Conservation (phyloP, 2,797 vertebrate genomes). For the Semaprochilodus insignis region DNA sequence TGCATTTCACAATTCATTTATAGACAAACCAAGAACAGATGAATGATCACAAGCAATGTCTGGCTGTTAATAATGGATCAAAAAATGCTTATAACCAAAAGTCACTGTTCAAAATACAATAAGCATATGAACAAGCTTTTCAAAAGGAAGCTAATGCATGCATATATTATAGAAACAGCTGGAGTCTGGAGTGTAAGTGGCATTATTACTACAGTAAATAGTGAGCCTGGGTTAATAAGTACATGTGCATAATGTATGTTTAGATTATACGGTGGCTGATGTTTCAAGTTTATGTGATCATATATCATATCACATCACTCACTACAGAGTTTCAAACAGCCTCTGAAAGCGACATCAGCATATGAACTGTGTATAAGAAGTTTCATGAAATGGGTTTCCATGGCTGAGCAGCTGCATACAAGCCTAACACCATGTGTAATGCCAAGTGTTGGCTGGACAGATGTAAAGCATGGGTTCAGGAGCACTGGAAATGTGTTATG, state of each 20-base stretch:
- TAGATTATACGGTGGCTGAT: background rate
- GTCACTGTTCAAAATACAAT: background rate
- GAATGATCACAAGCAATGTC: background rate
- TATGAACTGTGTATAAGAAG: too few species aligned
- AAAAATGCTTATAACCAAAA: background rate
- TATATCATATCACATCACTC: background rate
- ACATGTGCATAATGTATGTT: background rate
- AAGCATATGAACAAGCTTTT: background rate
- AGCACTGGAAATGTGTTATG: too few species aligned
- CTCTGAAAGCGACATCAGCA: too few species aligned
- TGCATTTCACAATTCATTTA: background rate
- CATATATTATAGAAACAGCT: background rate
- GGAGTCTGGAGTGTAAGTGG: background rate
- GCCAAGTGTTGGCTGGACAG: too few species aligned
- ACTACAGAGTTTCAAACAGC: too few species aligned
- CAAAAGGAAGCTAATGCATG: background rate
- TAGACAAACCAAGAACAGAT: background rate
- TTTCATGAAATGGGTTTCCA: too few species aligned
- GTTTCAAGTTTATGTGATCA: background rate
- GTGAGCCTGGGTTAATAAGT: background rate
- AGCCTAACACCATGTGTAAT: too few species aligned
- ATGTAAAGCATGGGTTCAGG: too few species aligned
- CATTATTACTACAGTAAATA: background rate
- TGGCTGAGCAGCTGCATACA: too few species aligned
- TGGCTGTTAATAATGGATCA: conserved; percentile 1